Evolutionary conservation across 2,113 vertebrate species (phyloP).

Genomic region (Daubentonia madagascariensis): DNA sequence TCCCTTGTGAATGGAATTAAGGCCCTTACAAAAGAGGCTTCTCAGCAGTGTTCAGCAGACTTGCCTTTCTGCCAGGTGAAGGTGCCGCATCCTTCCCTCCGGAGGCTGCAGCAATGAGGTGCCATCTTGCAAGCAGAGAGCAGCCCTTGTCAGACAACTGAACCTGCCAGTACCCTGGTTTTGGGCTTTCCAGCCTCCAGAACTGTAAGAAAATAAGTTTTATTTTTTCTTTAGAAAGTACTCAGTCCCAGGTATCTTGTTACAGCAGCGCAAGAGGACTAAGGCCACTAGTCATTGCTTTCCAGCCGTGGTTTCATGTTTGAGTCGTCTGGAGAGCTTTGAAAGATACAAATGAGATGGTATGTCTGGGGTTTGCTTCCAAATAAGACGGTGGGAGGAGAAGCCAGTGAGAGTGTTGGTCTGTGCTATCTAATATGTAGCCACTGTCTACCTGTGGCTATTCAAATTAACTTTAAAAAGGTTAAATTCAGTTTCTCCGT

Average conservation of each 20-base stretch:
- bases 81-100: neutral
- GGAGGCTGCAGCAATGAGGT: accelerated
- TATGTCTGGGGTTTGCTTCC: neutral
- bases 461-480: neutral
- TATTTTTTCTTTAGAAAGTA: neutral
- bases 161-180: neutral
- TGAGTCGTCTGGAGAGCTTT: neutral
- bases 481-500: neutral
- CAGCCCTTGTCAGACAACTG: neutral
- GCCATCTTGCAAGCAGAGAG: neutral
- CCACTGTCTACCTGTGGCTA: neutral
- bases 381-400: neutral
- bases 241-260: neutral
- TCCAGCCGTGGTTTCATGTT: neutral
- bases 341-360: neutral
- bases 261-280: neutral
- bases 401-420: neutral
- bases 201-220: neutral
- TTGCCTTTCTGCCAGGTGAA: neutral
- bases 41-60: neutral
- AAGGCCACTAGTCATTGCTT: neutral
- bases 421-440: neutral
- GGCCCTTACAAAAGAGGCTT: neutral
- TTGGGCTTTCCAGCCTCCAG: neutral
- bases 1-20: neutral